phyloP scores from a whole-genome alignment of 2,113 vertebrate genomes.

The Ondatra zibethicus region DNA sequence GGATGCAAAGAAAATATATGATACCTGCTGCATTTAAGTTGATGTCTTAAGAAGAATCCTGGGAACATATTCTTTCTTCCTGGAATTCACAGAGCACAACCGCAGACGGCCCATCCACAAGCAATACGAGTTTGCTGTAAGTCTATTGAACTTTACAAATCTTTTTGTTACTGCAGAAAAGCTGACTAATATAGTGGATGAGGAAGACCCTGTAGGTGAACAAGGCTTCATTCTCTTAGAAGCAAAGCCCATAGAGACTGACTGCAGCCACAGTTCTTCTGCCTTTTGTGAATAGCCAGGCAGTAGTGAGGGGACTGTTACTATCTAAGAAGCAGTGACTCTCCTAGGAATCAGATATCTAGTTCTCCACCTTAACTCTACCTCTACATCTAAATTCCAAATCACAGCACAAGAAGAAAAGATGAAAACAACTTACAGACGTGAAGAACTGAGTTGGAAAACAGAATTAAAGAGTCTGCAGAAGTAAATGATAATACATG shows the following conservation, averaged over 20 bases:
- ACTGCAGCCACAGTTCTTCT: rapidly evolving
- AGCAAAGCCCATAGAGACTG: neutral
- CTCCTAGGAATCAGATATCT: neutral
- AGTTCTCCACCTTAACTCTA: neutral
- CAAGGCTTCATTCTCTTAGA: neutral
- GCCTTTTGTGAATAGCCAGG: neutral
- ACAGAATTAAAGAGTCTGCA: neutral
- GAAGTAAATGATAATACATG: constrained; percentile 1
- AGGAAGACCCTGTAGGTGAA: neutral
- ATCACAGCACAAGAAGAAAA: neutral
- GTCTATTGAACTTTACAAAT: neutral
- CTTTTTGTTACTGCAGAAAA: neutral
- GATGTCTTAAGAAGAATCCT: neutral
- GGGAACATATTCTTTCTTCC: neutral
- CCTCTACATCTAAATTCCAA: neutral
- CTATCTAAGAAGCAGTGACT: neutral
- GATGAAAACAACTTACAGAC: neutral
- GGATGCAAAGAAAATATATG: neutral
- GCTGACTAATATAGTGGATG: neutral
- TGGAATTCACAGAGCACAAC: neutral
- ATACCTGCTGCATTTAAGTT: neutral
- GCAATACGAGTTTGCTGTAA: neutral
- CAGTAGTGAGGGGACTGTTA: rapidly evolving
- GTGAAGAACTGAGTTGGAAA: neutral
- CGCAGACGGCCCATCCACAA: neutral